A percentile compares a stretch with the other conserved stretches of the same genome.
Evolutionary conservation across 2,888 invertebrate species (phyloP).

Genomic region (Cybosia mesomella): DNA sequence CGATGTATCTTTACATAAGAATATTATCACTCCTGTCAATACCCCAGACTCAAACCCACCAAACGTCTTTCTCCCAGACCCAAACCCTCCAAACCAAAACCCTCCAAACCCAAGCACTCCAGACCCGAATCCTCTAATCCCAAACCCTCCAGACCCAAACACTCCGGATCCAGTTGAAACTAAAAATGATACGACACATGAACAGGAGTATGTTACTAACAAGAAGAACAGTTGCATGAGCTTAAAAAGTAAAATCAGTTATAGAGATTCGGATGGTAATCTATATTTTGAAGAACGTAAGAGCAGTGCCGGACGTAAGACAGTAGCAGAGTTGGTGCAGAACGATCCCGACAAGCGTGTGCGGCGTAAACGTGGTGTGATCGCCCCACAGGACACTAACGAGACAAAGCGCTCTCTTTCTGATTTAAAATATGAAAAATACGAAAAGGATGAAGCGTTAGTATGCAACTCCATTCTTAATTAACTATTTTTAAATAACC

Average conservation of each 20-base stretch:
- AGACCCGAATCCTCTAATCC: not conserved
- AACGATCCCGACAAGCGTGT: conserved; percentile 59
- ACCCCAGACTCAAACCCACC: not conserved
- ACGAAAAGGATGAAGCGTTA: conserved; percentile 86
- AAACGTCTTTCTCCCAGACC: not conserved
- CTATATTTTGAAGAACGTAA: conserved; percentile 57
- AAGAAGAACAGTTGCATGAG: conserved; percentile 69
- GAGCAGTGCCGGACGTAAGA: conserved; percentile 72
- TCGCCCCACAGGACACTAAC: conserved; percentile 81
- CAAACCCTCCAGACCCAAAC: not conserved
- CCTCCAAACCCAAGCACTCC: not conserved
- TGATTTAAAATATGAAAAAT: conserved; percentile 84
- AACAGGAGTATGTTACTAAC: not conserved
- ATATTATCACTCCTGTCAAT: conserved; percentile 11
- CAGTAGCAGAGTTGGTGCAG: conserved; percentile 74
- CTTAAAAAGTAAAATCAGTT: conserved; percentile 64
- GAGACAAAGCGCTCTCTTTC: conserved; percentile 72
- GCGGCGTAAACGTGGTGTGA: conserved; percentile 82
- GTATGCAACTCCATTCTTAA: conserved; percentile 38
- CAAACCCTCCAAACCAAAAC: not conserved
- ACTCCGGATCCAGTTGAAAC: conserved; percentile 47
- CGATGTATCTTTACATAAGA: conserved; percentile 32
- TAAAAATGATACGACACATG: conserved; percentile 61
- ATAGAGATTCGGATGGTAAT: conserved; percentile 68
- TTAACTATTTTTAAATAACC: too few species aligned